Evolutionary conservation across 2,888 invertebrate genomes (phyloP).

Genomic region (Stenolophus ochropezus): DNA sequence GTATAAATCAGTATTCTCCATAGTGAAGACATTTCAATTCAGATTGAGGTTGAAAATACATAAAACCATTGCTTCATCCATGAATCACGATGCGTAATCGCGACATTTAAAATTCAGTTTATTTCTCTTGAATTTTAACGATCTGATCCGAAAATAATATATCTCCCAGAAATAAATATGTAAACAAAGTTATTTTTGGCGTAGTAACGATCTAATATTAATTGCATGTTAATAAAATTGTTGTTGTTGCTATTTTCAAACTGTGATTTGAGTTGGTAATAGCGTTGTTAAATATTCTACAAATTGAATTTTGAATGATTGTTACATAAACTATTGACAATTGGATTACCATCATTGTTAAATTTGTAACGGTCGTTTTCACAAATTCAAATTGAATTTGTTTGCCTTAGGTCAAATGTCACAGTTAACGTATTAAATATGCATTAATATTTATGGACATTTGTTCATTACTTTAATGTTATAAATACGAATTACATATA

Average conservation of each 20-base stretch:
- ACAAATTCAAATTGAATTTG: not conserved
- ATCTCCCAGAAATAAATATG: constrained; percentile 15
- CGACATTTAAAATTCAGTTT: constrained; percentile 24
- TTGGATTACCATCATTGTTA: not conserved
- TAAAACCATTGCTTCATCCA: not conserved
- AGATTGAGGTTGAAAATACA: constrained; percentile 6
- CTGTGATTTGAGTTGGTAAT: not conserved
- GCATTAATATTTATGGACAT: not conserved
- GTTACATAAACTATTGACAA: not conserved
- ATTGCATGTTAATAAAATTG: not conserved
- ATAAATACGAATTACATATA: no score
- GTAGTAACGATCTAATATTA: constrained; percentile 9
- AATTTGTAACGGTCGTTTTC: not conserved
- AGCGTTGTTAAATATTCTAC: not conserved
- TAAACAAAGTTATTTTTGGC: constrained; percentile 20
- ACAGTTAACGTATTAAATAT: not conserved
- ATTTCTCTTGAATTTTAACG: constrained; percentile 23
- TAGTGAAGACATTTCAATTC: not conserved
- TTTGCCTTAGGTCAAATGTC: not conserved
- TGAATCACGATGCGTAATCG: constrained; percentile 26
- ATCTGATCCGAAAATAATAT: constrained; percentile 10
- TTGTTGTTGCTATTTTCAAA: not conserved
- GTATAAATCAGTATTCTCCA: constrained; percentile 11
- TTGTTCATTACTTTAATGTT: no score
- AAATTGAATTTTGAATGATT: not conserved